A percentile compares a stretch with the other conserved stretches of the same genome.
phyloP scores from a whole-genome alignment of 2,888 invertebrate genomes.

The Spialia ferax region DNA sequence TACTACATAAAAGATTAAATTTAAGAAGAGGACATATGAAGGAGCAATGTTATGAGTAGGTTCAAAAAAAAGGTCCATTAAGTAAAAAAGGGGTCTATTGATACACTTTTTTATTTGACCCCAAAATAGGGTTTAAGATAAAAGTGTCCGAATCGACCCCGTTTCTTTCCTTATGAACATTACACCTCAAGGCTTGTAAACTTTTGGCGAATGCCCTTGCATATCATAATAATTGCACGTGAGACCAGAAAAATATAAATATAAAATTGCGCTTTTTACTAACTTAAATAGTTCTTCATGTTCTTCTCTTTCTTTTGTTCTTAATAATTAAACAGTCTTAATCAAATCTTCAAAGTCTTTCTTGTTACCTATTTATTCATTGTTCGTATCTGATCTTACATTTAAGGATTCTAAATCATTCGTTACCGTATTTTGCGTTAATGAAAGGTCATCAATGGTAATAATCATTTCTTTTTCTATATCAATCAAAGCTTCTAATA shows the following conservation, averaged over 20 bases:
- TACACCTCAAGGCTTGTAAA: constrained; percentile 48
- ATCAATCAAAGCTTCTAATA: constrained; percentile 43
- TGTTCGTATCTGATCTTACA: constrained; percentile 35
- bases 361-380: constrained; percentile 22
- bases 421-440: constrained; percentile 48
- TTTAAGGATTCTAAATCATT: constrained; percentile 47
- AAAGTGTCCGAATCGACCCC: constrained; percentile 48
- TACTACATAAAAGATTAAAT: constrained; percentile 34
- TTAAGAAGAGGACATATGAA: constrained; percentile 48
- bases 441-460: constrained; percentile 45
- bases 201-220: constrained; percentile 48
- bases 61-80: constrained; percentile 48
- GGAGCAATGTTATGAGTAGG: constrained; percentile 48
- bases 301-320: constrained; percentile 48
- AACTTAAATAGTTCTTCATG: constrained; percentile 48
- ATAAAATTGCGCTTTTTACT: constrained; percentile 48
- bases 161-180: constrained; percentile 48
- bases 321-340: constrained; percentile 49
- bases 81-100: constrained; percentile 33
- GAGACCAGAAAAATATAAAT: constrained; percentile 47
- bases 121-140: constrained; percentile 48
- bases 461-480: constrained; percentile 43
- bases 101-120: constrained; percentile 48
- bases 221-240: constrained; percentile 38
- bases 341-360: constrained; percentile 47